Percentiles rank a stretch among this genome's conserved stretches.
Evolutionary conservation across 2,113 vertebrate species (phyloP).

Genomic region (Chaetops frenatus): DNA sequence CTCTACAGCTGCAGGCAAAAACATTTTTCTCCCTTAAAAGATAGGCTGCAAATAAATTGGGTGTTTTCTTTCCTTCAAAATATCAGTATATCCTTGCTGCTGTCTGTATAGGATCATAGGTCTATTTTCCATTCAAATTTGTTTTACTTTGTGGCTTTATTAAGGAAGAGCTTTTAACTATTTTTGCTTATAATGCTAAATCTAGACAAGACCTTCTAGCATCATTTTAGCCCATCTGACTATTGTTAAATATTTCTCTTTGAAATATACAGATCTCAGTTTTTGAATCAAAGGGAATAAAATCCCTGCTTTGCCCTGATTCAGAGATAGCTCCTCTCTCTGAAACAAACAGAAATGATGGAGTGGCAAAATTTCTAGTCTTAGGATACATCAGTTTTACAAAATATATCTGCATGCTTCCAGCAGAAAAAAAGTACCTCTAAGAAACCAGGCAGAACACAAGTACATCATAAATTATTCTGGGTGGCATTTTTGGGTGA

Average conservation of each 20-base stretch:
- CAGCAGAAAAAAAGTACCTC: neutral
- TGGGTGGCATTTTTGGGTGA: neutral
- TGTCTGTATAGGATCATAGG: neutral
- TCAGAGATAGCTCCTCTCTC: neutral
- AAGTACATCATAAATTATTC: neutral
- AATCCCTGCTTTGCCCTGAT: neutral
- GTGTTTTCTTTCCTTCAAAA: neutral
- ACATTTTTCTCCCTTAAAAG: conserved; percentile 18
- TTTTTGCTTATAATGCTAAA: neutral
- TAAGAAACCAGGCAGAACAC: neutral
- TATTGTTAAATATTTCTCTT: neutral
- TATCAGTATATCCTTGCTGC: neutral
- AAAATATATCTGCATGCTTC: neutral
- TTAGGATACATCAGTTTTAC: neutral
- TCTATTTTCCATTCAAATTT: conserved; percentile 3
- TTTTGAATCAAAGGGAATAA: neutral
- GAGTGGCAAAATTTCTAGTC: neutral
- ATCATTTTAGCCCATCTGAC: neutral
- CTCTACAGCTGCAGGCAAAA: conserved; percentile 20
- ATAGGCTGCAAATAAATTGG: neutral
- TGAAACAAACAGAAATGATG: neutral
- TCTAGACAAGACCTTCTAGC: neutral
- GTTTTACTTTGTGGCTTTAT: neutral
- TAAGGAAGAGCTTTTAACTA: neutral
- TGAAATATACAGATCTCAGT: neutral